Evolutionary conservation across 2,113 vertebrate genomes (phyloP), one percentile per base, ranked within the genome.

Genomic region (Spheniscus mendiculus): DNA sequence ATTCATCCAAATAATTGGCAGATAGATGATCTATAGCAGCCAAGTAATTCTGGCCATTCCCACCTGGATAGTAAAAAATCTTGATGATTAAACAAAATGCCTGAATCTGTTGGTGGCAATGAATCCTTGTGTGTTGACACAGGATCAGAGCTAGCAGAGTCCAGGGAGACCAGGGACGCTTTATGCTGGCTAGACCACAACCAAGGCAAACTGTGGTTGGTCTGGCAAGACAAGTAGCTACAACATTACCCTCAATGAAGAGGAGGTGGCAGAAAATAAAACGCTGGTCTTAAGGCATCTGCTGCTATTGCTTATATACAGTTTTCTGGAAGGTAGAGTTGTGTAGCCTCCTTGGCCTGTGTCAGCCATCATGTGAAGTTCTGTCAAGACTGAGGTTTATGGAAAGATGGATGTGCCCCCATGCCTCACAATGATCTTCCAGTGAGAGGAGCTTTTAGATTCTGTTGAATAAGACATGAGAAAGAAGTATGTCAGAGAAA

Each of bases 1-100:
- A 92, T 69, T 94, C 77, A 91, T 61, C 58, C 40, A 91, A 80
- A 90, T 78, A 91, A 94, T 20, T 94, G 89, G 62, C 87, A 96
- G 81, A 91, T 72, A 67, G 71, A 76, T 84, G 59, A 86, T 58
- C 42, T 91, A 55, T 27, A 69, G 74, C 38, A 90, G 89, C 78
- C 89, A 95, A 93, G 45, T 86, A 95, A 90, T 87, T 49, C 78
- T 91, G 50, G n/a, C 53, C 74, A 90, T 85, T 96, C 67, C 93
- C 30, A 95, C 73, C 62, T 80, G 50, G 34, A 65, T 21, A 83
- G 66, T 66, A 80, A 92, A 94, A 93, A 70, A 73, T 47, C 21
- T 34, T 47, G 23, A 67, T 17, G 53, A 82, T 79, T 67, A 84
- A 91, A 80, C n/a, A 89, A 95, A 91, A 87, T 19, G 30, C 36